A percentile compares a stretch with the other conserved stretches of the same genome.
These are phyloP conservation scores for Escarpia spicata DNA, from an alignment of 2,888 invertebrate genomes.

Conservation along the genomic window DNA sequence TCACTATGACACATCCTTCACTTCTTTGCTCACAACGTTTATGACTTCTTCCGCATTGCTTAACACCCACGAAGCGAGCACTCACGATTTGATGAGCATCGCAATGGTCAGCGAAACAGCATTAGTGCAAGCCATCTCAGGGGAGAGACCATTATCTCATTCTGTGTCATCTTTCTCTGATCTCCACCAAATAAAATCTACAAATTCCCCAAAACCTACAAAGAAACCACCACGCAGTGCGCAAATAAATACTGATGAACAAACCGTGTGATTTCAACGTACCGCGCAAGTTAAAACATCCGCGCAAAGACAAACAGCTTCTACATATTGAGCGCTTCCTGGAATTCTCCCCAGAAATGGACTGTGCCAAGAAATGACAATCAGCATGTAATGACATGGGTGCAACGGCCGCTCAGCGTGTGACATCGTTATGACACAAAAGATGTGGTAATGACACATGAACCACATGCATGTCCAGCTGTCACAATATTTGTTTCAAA, in stretches of 20 bases:
- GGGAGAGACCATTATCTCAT: neutral
- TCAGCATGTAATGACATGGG: neutral
- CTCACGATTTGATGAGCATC: neutral
- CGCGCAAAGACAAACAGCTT: neutral
- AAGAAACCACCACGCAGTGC: no score
- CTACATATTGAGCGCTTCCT: neutral
- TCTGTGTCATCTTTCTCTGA: neutral
- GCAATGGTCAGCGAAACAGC: neutral
- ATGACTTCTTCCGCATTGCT: neutral
- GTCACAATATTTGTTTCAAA: neutral
- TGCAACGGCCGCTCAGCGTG: neutral
- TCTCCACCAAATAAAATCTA: neutral
- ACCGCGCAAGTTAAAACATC: neutral
- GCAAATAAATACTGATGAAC: neutral
- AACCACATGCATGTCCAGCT: neutral
- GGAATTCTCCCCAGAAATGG: slow-evolving; percentile 12
- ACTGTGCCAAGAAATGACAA: neutral
- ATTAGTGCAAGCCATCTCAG: neutral
- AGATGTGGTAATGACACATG: neutral
- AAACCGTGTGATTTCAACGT: neutral
- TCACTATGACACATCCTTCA: neutral
- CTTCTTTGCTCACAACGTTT: neutral
- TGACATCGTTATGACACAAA: neutral
- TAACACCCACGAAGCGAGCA: neutral
- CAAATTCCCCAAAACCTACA: neutral